Base-by-base conservation (phyloP, 2,113 vertebrate species). In the Gasterosteus nipponicus region DNA sequence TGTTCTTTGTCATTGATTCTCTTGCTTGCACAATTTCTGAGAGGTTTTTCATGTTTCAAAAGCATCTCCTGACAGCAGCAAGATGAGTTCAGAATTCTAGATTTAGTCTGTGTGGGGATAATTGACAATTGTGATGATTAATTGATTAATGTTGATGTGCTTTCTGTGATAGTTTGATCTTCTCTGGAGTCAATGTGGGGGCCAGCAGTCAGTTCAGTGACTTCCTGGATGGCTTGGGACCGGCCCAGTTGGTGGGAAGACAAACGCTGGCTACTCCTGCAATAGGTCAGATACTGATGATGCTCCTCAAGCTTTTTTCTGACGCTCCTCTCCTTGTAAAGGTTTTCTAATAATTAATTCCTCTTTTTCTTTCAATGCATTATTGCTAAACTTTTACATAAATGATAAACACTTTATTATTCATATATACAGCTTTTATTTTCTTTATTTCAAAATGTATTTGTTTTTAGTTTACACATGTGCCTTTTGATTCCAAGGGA, bases 131-230 rank as follows among this genome's bases (percentile, higher is more conserved):
- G 5, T 19, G 0, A 1, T 29, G 19, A 47, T 14, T 3, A 7
- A 12, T 51, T 56, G 6, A 12, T 51, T 56, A 6, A 26, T 60
- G 53, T 70, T 5, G 58, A 0, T 74, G 38, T 81, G 47, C 51
- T 62, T 58, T 58, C 65, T 90, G 10, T 69, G 10, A 65, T 83
- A 99, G 98, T 87, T 91, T 97, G 86, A 97, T 98, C 93, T 99
- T 99, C 91, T 96, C 97, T 82, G 97, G 97, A 70, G 96, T 98
- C 22, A 95, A 96, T 56, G 93, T 99, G 79, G 96, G 97, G 0
- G 96, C 96, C 66, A 97, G 98, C 92, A 98, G 96, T 90, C 98
- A 99, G 79, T 97, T 99, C 86, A 99, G 97, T 70, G 97, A 99
- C 90, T 99, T 99, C 89, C 95, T 99, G 18, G 98, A 99, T 88